Evolutionary conservation across 2,797 vertebrate genomes (phyloP), one percentile per base, ranked within the genome.

Genomic region (Microtus obscurus): DNA sequence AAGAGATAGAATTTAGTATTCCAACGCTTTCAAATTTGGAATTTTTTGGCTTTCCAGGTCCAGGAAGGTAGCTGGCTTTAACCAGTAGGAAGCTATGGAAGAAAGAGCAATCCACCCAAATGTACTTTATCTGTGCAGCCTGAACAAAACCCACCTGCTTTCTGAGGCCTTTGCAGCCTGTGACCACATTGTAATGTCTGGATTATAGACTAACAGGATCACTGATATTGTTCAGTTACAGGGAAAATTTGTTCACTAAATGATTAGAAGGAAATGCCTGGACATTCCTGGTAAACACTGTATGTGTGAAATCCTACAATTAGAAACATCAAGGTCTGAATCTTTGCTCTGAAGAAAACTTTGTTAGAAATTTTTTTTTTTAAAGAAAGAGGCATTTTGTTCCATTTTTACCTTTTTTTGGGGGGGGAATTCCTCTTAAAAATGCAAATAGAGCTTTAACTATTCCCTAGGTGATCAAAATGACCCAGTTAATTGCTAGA

Each of bases 261-360:
- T 31, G 37, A 67, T 69, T 31, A 61, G 67, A 91, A n/a, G 31
- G 37, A 25, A 51, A 78, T 69, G 59, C 65, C 25, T 79, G 89
- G 51, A 48, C 74, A 74, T 45, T 74, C 56, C 3, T 9, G n/a
- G 91, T 74, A 87, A 80, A 95, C 59, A 67, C 16, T 71, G 59
- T 29, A 34, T n/a, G 37, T 4, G 21, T 51, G 73, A 73, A 95
- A 91, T 48, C 16, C 8, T 34, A 13, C 73, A 63, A 79, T 86
- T 69, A 45, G 13, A 71, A 86, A 77, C 6, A 40, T 74, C 51
- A 69, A 4, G 7, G 29, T 63, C 5, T 65, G 43, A 79, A 61
- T 76, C 82, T 94, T 67, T 90, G 74, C 78, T 90, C 51, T 74
- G 40, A 86, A 77, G 76, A 73, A 95, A 71, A 76, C 21, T 7